Evolutionary conservation across 2,888 invertebrate genomes (phyloP).

Genomic region (Saturnia japonica): DNA sequence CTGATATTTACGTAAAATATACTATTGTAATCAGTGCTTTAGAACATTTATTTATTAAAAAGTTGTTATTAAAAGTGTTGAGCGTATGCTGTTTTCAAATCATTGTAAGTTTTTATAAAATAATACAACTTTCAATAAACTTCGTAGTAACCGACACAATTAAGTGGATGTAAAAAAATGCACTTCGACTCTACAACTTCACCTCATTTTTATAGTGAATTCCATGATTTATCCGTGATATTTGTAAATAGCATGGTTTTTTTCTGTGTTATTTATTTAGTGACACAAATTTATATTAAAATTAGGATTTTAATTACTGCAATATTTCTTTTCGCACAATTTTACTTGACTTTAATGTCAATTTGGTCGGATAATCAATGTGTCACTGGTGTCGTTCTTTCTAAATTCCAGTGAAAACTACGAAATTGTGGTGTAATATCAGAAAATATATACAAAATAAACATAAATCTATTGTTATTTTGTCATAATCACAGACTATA

Average conservation of each 20-base stretch:
- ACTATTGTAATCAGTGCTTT: background rate
- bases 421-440: conserved; percentile 8
- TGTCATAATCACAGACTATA: background rate
- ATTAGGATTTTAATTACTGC: background rate
- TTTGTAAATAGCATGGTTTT: background rate
- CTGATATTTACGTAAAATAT: background rate
- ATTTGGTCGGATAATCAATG: conserved; percentile 9
- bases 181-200: background rate
- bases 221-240: background rate
- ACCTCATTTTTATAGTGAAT: background rate
- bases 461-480: background rate
- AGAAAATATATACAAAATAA: background rate
- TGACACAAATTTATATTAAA: background rate
- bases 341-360: background rate
- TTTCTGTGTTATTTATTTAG: background rate
- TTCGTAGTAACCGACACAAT: background rate
- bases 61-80: background rate
- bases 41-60: background rate
- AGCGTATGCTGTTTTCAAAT: background rate
- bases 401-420: conserved; percentile 6
- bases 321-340: background rate
- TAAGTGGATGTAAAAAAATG: background rate
- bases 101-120: conserved; percentile 3
- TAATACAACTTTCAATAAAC: background rate
- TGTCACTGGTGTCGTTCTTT: conserved; percentile 2